Percentiles rank a stretch among this genome's conserved stretches.
These are phyloP conservation scores for Acleris holmiana DNA, from an alignment of 2,888 invertebrate genomes.

Conservation along the genomic window DNA sequence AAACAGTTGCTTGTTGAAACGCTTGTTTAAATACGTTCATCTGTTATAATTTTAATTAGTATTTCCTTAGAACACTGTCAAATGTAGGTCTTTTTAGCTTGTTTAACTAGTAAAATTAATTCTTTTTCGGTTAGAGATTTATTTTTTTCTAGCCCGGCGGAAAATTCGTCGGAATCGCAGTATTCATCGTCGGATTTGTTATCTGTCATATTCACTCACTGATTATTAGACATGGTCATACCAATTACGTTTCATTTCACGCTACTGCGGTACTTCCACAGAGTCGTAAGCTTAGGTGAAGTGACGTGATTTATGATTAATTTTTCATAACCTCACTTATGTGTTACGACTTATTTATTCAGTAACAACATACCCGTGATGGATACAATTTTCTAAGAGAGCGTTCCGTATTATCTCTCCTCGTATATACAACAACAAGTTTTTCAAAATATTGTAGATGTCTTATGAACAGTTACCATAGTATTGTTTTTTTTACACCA, in stretches of 20 bases:
- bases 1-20: neutral
- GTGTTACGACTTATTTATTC: no score
- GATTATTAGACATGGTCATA: neutral
- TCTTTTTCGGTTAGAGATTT: neutral
- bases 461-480: no score
- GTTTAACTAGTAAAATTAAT: slow-evolving; percentile 1
- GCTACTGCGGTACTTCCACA: neutral
- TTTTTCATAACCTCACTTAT: slow-evolving; percentile 1
- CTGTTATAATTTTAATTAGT: neutral
- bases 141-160: neutral
- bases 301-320: neutral
- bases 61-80: slow-evolving; percentile 4
- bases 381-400: no score
- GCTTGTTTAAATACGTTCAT: neutral
- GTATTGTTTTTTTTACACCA: no score
- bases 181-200: neutral
- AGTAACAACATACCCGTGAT: no score
- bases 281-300: neutral
- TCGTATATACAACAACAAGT: no score
- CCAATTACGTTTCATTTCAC: neutral
- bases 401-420: no score
- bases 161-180: no score
- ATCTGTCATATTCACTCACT: neutral
- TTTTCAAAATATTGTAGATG: no score
- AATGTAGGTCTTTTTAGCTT: neutral